Evolutionary conservation across 1,140 invertebrate genomes (phyloP), one percentile per base, ranked within the genome.

Genomic region (Marisa cornuarietis): DNA sequence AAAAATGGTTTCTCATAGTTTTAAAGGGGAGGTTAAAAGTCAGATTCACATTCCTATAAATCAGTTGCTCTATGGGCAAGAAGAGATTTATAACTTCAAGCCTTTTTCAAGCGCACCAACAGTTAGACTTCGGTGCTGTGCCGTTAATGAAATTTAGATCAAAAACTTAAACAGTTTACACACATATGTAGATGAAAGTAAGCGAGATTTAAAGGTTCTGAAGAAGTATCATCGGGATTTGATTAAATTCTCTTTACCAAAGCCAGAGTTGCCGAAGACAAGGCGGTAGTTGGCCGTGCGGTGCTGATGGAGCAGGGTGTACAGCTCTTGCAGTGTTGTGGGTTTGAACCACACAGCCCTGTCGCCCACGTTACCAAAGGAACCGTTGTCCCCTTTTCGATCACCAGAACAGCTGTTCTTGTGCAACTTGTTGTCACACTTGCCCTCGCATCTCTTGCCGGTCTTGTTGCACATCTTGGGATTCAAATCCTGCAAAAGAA

Each of bases 301-400:
- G 65, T 84, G 80, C 26, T 85, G 80, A 14, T 81, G 71, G 6
- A 88, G 71, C 18, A 85, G 68, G 31, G 79, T 76, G 74, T 83
- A 84, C 54, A 88, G 78, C 72, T 86, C 81, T 31, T 81, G 51
- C 42, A 83, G 65, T 5, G 79, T 84, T 16, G 83, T 84, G 13
- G 86, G 86, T 79, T 81, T 83, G 65, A 83, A 83, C 86, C 86
- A 87, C 79, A 85, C 82, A 61, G 82, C 79, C 78, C 82, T 81
- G 26, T 49, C 66, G 16, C 82, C 63, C 13, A 87, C 81, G n/a
- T 87, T 83, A 51, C 82, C 83, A 2, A 84, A n/a, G 24, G 83
- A 79, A 58, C 11, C 16, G 31, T 5, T 42, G 31, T 42, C 31
- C 31, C 31, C 1, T 13, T 26, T 3, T 11, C 11, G n/a, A 16